Evolutionary conservation across 2,113 vertebrate genomes (phyloP), one percentile per base, ranked within the genome.

Genomic region (Pygoscelis antarcticus): DNA sequence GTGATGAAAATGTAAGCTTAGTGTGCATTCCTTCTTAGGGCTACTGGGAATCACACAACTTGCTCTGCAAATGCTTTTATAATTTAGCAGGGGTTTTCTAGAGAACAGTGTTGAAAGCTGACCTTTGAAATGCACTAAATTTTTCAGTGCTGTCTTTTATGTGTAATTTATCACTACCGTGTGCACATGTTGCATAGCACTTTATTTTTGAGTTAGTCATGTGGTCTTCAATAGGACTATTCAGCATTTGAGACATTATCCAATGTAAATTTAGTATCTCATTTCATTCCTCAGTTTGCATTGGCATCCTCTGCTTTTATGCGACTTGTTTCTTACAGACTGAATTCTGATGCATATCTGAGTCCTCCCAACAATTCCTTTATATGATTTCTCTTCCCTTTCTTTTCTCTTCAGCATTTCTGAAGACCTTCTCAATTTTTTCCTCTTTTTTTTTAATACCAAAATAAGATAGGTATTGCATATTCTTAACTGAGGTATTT

Each of bases 101-200:
- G 57, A 55, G 20, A 90, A 62, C 9, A 51, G 16, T 42, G 38
- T 20, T 92, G 65, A 91, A 93, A 90, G 75, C 51, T 79, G 79
- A 92, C 88, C 57, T 87, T 93, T 76, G 36, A 92, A 96, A 90
- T n/a, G 40, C 75, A 76, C 44, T 83, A 76, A 75, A 87, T 92
- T 93, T 82, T 88, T 95, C 70, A 12, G 4, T 76, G 22, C 44
- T 79, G 34, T 51, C 29, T 90, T 93, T 93, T 85, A 64, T 51
- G 19, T 68, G 57, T 75, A 75, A 91, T 93, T 90, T 91, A 78
- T 87, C n/a, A 51, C 29, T 82, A 55, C 38, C 47, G 79, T 82
- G n/a, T 55, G 65, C 87, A 60, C 61, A 51, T 26, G 22, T 26
- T 71, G 52, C 71, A 75, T 13, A 72, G 21, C 27, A 68, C 71